Base-by-base conservation (phyloP, 2,888 invertebrate species). In the Alloplasta piceator region DNA sequence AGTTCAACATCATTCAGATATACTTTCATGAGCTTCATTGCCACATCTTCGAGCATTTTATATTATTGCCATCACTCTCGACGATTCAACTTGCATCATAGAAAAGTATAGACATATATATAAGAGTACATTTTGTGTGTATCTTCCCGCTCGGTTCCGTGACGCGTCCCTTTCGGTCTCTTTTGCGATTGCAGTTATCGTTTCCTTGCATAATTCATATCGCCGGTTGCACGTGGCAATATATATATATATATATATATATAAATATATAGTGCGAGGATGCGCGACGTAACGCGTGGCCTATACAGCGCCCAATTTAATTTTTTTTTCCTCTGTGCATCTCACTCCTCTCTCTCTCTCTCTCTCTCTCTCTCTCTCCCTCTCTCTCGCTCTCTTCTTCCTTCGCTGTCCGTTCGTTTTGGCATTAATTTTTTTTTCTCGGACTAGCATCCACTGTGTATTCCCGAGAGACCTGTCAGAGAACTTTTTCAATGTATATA, bases 401-500 rank as follows among this genome's bases (percentile, higher is more conserved):
- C 50, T 55, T 38, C 43, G 52, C 36, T 75, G 50, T 67, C 66
- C 39, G 36, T 9, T 26, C 71, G 39, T 74, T 64, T 64, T 41
- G 26, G 14, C 60, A 36, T 70, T 79, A 64, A 73, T 63, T 60
- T 16, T 7, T 52, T 58, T 9, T 46, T 70, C 76, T 74, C 58
- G 56, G 6, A 39, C 63, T 58, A 48, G 60, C 75, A 70, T 75
- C 75, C 48, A 75, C 58, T 75, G 46, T 73, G n/a, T 67, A 60
- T 52, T 43, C 73, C 56, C 67, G 56, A 39, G 82, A 81, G 78
- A 74, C 14, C 55, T 75, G 81, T 80, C 81, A 75, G 74, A 68
- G 67, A 88, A 88, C 84, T 87, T 89, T 89, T 88, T 87, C 86
- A 87, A 87, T 86, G 86, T 85, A 85, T 77, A 79, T 85, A 83